A percentile compares a stretch with the other conserved stretches of the same genome.
phyloP scores from a whole-genome alignment of 2,888 invertebrate genomes.

The Mesoligia furuncula region DNA sequence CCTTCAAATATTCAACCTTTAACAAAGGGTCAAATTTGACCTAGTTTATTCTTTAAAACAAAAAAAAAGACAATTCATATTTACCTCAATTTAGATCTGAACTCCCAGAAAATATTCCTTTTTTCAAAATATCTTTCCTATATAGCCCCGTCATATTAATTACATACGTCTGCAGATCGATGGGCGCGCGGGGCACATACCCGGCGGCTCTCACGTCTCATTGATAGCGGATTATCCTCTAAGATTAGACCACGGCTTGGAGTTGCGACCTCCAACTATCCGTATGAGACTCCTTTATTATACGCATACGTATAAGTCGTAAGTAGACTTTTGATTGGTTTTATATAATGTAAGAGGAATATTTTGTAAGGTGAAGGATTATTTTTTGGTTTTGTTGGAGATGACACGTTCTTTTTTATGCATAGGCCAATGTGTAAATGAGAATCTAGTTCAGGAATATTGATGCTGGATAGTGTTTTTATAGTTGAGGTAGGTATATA shows the following conservation, averaged over 20 bases:
- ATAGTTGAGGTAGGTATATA: not conserved
- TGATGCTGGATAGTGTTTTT: not conserved
- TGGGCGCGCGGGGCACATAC: slow-evolving; percentile 28
- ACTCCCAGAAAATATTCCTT: not conserved
- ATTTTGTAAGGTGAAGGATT: slow-evolving; percentile 38
- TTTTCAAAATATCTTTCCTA: slow-evolving; percentile 1
- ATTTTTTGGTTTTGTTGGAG: slow-evolving; percentile 15
- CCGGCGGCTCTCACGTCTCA: slow-evolving; percentile 73
- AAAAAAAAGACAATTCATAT: not conserved
- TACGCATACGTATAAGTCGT: slow-evolving; percentile 65
- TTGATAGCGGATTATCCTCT: slow-evolving; percentile 82
- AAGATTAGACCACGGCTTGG: slow-evolving; percentile 78
- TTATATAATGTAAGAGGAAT: slow-evolving; percentile 32
- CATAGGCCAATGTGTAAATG: not conserved
- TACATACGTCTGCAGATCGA: slow-evolving; percentile 58
- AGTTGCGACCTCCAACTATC: slow-evolving; percentile 75
- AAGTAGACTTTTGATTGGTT: slow-evolving; percentile 63
- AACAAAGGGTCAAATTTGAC: not conserved
- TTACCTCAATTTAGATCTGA: not conserved
- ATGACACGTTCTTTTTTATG: not conserved
- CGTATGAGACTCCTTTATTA: slow-evolving; percentile 71
- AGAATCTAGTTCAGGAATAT: not conserved
- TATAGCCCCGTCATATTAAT: slow-evolving; percentile 63
- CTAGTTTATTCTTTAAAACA: not conserved
- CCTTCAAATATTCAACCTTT: not conserved